Percentiles rank a stretch among this genome's conserved stretches.
Conservation (phyloP, 2,797 vertebrate species). For the Gallinago solitaria region DNA sequence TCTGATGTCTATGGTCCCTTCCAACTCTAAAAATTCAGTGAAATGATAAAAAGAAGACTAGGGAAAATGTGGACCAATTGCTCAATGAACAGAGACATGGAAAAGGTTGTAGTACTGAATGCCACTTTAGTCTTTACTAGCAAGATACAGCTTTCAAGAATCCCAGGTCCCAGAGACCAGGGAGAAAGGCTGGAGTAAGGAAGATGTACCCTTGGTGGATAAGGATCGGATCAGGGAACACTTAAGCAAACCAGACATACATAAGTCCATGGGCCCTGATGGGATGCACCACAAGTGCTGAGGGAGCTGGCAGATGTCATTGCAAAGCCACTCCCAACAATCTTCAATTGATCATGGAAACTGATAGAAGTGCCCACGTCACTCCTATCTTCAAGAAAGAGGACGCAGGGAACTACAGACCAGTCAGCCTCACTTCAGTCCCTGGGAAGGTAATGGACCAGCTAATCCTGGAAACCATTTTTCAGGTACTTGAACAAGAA, state of each 20-base stretch:
- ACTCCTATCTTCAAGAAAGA: background rate
- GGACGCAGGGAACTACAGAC: background rate
- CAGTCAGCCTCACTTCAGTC: background rate
- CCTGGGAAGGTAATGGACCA: background rate
- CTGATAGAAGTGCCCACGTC: background rate
- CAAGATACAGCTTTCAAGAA: background rate
- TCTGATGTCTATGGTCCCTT: background rate
- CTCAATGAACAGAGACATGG: background rate
- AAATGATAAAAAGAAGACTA: background rate
- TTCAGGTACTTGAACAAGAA: background rate
- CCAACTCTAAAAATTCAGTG: too few species aligned
- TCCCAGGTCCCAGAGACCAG: background rate
- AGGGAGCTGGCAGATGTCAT: background rate
- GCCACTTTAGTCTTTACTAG: background rate
- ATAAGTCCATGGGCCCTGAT: background rate
- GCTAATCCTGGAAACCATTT: background rate
- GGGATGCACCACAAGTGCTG: background rate
- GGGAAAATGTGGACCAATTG: background rate
- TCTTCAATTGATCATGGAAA: background rate
- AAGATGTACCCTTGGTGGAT: background rate
- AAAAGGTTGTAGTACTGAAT: background rate
- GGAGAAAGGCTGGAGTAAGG: background rate
- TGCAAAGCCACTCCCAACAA: background rate
- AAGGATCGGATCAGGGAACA: background rate
- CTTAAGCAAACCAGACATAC: background rate